Base-by-base conservation (phyloP, 2,888 invertebrate genomes). In the Drosophila mimica region DNA sequence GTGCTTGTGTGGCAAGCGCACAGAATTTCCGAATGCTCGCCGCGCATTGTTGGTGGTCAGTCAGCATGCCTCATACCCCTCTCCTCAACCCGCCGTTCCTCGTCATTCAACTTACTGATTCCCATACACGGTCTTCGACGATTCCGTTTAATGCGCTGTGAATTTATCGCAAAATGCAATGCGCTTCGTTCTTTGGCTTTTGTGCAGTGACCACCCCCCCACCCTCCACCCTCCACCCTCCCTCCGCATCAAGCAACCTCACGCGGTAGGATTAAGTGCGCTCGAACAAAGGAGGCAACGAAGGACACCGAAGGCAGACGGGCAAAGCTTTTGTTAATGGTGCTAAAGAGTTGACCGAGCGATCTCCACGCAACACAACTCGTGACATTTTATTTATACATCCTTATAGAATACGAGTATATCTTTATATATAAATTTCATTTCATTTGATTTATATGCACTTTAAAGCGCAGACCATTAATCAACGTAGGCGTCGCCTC, bases 81-180 rank as follows among this genome's bases (percentile, higher is more conserved):
- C 48, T 5, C 15, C 34, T 30, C 30, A 30, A 30, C 30, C 30
- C 15, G 20, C 1, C 6, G 34, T 38, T 34, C 43, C 6, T 17
- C 20, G 11, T 28, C 36, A 11, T 20, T 13, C 40, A n/a, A 15
- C 56, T 30, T 20, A 7, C 46, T 11, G 6, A 52, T 43, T 36
- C 25, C 40, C 65, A 58, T 71, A 62, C 68, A 71, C 34, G 59
- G 30, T 65, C 60, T 54, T 33, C 53, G 62, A 65, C 51, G 62
- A 65, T 69, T 61, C 52, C 76, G 73, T 81, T 86, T 81, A 87
- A 90, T 90, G 84, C 74, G 76, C 68, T 74, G 77, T 78, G 85
- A 85, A 90, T 90, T 90, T 87, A 90, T 90, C 89, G 85, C 75
- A 85, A 67, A 85, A 85, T 88, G 88, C 90, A 88, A 65, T 84